phyloP scores from a whole-genome alignment of 2,888 invertebrate species.

The Andrena bucephala region DNA sequence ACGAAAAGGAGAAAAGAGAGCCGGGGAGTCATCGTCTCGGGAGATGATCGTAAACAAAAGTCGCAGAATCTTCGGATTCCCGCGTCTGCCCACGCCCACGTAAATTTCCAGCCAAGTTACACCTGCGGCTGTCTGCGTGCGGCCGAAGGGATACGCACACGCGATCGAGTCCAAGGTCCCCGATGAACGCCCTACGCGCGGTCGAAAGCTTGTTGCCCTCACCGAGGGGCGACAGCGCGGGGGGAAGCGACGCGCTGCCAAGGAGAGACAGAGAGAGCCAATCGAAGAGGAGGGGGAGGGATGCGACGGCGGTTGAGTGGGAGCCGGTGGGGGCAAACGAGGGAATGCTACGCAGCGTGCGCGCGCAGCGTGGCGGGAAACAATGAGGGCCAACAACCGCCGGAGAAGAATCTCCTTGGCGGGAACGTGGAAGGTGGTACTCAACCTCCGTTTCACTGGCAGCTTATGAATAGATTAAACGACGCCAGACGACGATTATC shows the following conservation, averaged over 20 bases:
- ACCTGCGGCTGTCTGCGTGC: slow-evolving; percentile 58
- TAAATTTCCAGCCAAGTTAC: slow-evolving; percentile 42
- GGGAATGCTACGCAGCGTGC: slow-evolving; percentile 65
- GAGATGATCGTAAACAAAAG: slow-evolving; percentile 27
- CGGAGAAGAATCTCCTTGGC: slow-evolving; percentile 68
- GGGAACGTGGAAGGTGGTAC: slow-evolving; percentile 70
- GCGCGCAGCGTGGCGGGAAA: slow-evolving; percentile 80
- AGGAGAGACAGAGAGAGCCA: neutral
- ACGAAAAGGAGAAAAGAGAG: neutral
- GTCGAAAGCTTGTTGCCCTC: slow-evolving; percentile 75
- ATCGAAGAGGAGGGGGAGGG: slow-evolving; percentile 14
- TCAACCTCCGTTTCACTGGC: slow-evolving; percentile 55
- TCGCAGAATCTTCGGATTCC: slow-evolving; percentile 31
- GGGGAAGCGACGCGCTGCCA: slow-evolving; percentile 10
- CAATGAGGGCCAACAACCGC: slow-evolving; percentile 74
- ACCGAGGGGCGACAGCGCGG: slow-evolving; percentile 59
- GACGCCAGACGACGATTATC: slow-evolving; percentile 1
- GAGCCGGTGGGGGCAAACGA: slow-evolving; percentile 17
- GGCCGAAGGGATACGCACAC: slow-evolving; percentile 53
- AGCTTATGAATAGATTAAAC: slow-evolving; percentile 24
- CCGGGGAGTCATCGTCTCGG: neutral
- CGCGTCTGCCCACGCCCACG: slow-evolving; percentile 34
- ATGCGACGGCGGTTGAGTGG: slow-evolving; percentile 1
- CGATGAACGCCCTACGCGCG: slow-evolving; percentile 65
- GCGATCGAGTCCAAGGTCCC: slow-evolving; percentile 72